Evolutionary conservation across 2,888 invertebrate species (phyloP).

Genomic region (Meteorus cinctellus): DNA sequence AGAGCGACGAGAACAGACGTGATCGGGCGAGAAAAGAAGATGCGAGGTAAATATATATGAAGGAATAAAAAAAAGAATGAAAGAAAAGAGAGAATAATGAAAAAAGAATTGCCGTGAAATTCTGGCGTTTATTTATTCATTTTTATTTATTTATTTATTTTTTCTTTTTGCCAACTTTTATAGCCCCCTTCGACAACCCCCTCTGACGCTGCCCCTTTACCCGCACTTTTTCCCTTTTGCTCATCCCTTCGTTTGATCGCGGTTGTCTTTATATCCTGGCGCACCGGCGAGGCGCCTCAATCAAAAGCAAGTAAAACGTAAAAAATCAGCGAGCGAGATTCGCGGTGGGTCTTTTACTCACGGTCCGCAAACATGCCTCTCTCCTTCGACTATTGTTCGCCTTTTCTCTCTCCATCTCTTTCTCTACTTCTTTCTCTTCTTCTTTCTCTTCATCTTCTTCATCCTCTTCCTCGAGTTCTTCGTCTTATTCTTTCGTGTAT

Average conservation of each 20-base stretch:
- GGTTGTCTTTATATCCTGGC: constrained; percentile 25
- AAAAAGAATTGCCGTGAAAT: constrained; percentile 55
- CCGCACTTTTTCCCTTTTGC: constrained; percentile 2
- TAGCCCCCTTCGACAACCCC: constrained; percentile 54
- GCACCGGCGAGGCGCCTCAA: constrained; percentile 62
- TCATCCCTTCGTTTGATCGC: not conserved
- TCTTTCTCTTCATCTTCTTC: not conserved
- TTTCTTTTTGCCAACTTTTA: constrained; percentile 71
- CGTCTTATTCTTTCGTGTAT: not conserved
- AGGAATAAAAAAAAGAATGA: constrained; percentile 15
- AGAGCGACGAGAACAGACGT: not conserved
- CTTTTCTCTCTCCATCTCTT: constrained; percentile 11
- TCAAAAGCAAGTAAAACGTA: constrained; percentile 71
- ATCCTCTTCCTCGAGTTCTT: constrained; percentile 8
- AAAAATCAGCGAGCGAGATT: constrained; percentile 67
- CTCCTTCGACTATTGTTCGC: constrained; percentile 35
- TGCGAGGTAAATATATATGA: not conserved
- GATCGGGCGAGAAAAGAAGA: not conserved
- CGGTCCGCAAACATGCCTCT: constrained; percentile 22
- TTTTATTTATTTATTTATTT: constrained; percentile 51
- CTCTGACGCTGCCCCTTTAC: constrained; percentile 1
- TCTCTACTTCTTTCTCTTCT: not conserved
- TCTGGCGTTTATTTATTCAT: not conserved
- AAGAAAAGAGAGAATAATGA: constrained; percentile 44
- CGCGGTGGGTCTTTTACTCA: constrained; percentile 66